phyloP scores from a whole-genome alignment of 1,140 invertebrate species.

The Lasioglossum baleicum region DNA sequence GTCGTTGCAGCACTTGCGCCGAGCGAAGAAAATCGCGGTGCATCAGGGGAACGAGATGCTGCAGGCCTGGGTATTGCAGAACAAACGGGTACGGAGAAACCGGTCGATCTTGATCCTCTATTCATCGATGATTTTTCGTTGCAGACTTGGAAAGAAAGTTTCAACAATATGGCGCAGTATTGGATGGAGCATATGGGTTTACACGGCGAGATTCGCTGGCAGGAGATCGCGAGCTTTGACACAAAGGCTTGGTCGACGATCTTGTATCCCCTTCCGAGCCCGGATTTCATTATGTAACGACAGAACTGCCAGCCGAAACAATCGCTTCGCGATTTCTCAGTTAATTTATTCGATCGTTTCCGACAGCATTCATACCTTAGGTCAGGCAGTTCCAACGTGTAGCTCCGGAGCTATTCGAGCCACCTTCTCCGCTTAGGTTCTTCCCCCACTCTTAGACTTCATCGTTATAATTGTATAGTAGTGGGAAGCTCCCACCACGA shows the following conservation, averaged over 20 bases:
- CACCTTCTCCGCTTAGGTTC: no score
- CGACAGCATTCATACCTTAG: no score
- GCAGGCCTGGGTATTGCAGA: constrained; percentile 54
- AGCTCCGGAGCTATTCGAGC: no score
- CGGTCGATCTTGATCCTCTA: no score
- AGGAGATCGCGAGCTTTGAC: constrained; percentile 58
- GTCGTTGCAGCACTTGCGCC: constrained; percentile 12
- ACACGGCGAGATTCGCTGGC: constrained; percentile 51
- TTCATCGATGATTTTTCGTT: neutral
- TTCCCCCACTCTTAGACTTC: no score
- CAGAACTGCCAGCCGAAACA: neutral
- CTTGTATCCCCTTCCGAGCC: constrained; percentile 57
- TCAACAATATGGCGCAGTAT: constrained; percentile 61
- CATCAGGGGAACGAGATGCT: constrained; percentile 48
- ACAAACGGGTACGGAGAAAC: constrained; percentile 50
- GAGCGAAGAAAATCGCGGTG: constrained; percentile 36
- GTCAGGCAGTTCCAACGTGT: no score
- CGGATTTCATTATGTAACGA: constrained; percentile 43
- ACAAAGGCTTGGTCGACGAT: constrained; percentile 60
- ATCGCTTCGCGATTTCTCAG: no score
- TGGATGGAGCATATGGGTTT: constrained; percentile 58
- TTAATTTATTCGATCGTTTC: no score
- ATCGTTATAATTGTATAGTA: no score
- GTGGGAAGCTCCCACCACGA: no score
- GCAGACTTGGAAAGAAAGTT: constrained; percentile 60